These are phyloP conservation scores for Drosophila cyrtoloma DNA, from an alignment of 2,888 invertebrate genomes.

Conservation along the genomic window DNA sequence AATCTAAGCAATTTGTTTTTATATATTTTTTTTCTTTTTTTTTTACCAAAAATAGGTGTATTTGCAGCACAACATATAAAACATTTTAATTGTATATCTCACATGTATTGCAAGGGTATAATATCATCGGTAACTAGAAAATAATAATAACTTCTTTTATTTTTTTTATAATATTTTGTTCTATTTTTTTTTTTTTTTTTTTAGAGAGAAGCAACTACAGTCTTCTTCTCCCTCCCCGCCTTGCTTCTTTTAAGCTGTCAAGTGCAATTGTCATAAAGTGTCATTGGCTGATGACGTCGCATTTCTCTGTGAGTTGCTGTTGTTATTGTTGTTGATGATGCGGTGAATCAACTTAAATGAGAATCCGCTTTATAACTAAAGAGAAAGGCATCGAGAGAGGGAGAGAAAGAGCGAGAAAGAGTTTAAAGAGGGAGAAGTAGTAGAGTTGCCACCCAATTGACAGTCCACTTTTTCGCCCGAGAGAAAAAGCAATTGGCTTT, in stretches of 20 bases:
- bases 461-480: conserved; percentile 28
- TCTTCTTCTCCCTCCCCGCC: neutral
- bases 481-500: conserved; percentile 70
- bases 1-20: neutral
- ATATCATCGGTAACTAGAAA: neutral
- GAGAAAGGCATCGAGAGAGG: neutral
- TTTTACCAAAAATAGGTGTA: too few species aligned
- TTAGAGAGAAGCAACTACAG: conserved; percentile 3
- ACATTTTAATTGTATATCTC: neutral
- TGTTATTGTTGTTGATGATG: conserved; percentile 52
- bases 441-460: neutral
- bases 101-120: neutral
- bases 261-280: conserved; percentile 83
- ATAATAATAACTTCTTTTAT: neutral
- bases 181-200: conserved; percentile 22
- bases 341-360: conserved; percentile 82
- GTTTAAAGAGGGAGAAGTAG: conserved; percentile 1
- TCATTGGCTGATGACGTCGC: conserved; percentile 75
- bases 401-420: neutral
- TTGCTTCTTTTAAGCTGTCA: conserved; percentile 58
- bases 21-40: neutral
- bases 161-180: neutral
- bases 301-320: conserved; percentile 6
- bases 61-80: neutral
- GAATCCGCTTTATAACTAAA: conserved; percentile 77